A percentile compares a stretch with the other conserved stretches of the same genome.
phyloP scores from a whole-genome alignment of 2,797 vertebrate genomes.

The Fringilla coelebs region DNA sequence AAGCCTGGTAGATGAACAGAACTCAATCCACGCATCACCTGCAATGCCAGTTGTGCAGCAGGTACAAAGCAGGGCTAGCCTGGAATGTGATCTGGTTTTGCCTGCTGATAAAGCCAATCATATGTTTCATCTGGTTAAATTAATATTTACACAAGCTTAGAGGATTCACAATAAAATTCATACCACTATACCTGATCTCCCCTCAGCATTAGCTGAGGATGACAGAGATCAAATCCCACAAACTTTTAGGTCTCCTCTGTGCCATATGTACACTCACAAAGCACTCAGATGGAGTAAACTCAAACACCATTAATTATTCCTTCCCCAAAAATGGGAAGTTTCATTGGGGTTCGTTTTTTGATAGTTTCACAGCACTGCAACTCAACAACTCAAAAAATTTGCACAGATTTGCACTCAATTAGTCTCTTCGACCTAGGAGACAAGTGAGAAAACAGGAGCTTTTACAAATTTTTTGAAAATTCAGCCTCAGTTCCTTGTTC shows the following conservation, averaged over 20 bases:
- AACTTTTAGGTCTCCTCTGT: not conserved
- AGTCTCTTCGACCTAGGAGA: not conserved
- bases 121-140: not conserved
- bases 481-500: not conserved
- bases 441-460: not conserved
- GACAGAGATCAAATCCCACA: not conserved
- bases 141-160: not conserved
- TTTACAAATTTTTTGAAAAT: not conserved
- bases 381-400: not conserved
- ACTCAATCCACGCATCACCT: not conserved
- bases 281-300: not conserved
- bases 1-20: not conserved
- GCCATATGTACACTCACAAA: not conserved
- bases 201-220: not conserved
- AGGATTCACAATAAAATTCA: not conserved
- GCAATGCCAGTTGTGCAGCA: not conserved
- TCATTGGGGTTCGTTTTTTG: not conserved
- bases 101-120: not conserved
- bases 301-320: not conserved
- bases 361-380: not conserved
- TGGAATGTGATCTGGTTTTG: not conserved
- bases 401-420: accelerated
- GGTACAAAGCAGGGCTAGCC: not conserved
- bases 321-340: not conserved
- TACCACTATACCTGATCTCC: not conserved